Percentiles rank a stretch among this genome's conserved stretches.
Evolutionary conservation across 2,113 vertebrate species (phyloP).

Genomic region (Meleagris gallopavo): DNA sequence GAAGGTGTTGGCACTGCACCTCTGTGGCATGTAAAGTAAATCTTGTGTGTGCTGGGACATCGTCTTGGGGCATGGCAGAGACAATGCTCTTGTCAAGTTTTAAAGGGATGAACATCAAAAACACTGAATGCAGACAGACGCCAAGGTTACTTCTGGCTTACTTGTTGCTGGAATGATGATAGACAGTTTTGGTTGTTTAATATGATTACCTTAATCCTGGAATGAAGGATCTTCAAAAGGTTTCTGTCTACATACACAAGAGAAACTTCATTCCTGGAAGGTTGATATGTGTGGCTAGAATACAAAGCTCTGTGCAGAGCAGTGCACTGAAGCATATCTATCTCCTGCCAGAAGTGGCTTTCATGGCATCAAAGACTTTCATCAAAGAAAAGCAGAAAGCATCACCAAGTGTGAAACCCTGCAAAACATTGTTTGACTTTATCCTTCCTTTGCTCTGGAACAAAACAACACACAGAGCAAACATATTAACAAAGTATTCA

Average conservation of each 20-base stretch:
- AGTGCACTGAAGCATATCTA: neutral
- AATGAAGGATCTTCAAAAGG: neutral
- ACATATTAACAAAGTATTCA: neutral
- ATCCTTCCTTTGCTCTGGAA: neutral
- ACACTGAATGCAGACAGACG: neutral
- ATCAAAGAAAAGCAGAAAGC: neutral
- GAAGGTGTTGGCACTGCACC: neutral
- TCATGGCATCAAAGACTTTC: neutral
- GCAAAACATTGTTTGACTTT: neutral
- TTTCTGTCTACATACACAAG: neutral
- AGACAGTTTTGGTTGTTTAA: neutral
- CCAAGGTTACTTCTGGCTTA: neutral
- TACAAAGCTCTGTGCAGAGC: neutral
- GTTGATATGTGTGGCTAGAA: neutral
- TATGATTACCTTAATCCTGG: neutral
- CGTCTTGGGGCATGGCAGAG: too few species aligned
- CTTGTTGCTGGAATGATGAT: neutral
- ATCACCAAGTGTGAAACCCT: neutral
- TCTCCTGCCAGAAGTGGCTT: neutral
- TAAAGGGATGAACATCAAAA: neutral
- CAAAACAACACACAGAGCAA: accelerated
- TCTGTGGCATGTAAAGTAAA: neutral
- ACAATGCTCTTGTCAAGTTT: neutral
- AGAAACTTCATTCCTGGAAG: neutral
- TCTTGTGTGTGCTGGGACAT: neutral